Conservation (phyloP, 2,797 vertebrate species). For the Distichodus sexfasciatus region DNA sequence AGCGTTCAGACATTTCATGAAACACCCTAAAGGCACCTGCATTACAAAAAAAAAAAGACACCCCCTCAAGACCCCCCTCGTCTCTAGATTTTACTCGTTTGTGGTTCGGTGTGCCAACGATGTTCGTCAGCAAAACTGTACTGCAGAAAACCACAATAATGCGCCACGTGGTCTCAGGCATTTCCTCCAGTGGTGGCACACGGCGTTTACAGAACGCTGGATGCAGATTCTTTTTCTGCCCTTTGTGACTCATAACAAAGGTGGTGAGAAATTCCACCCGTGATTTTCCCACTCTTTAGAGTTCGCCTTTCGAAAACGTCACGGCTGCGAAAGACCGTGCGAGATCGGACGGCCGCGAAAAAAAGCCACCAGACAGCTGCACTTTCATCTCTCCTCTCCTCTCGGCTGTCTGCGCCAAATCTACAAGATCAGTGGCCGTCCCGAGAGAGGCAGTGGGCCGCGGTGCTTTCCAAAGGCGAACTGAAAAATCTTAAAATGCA, state of each 20-base stretch:
- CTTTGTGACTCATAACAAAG: slow-evolving; percentile 49
- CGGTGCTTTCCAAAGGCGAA: slow-evolving; percentile 48
- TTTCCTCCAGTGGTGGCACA: slow-evolving; percentile 27
- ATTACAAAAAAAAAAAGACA: slow-evolving; percentile 14
- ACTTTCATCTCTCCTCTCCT: slow-evolving; percentile 25
- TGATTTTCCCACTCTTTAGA: neutral
- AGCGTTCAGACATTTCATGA: slow-evolving; percentile 27
- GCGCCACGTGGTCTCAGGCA: slow-evolving; percentile 31
- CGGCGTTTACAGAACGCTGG: slow-evolving; percentile 13
- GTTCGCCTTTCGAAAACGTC: slow-evolving; percentile 48
- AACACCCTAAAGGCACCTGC: slow-evolving; percentile 11
- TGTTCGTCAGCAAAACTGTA: slow-evolving; percentile 53
- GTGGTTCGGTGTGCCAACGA: slow-evolving; percentile 46
- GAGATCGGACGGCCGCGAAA: slow-evolving; percentile 26
- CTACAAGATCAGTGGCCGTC: slow-evolving; percentile 23
- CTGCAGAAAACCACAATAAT: slow-evolving; percentile 58
- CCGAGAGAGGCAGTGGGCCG: slow-evolving; percentile 29
- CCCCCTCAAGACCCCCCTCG: neutral
- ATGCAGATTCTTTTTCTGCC: slow-evolving; percentile 6
- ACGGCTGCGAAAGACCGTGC: slow-evolving; percentile 22
- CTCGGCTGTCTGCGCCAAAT: slow-evolving; percentile 31
- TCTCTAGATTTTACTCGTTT: slow-evolving; percentile 25
- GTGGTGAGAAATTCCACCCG: slow-evolving; percentile 40
- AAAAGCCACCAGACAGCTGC: slow-evolving; percentile 29
- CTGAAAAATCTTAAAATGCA: slow-evolving; percentile 45